Evolutionary conservation across 1,140 invertebrate species (phyloP), one percentile per base, ranked within the genome.

Genomic region (Drosophila persimilis): DNA sequence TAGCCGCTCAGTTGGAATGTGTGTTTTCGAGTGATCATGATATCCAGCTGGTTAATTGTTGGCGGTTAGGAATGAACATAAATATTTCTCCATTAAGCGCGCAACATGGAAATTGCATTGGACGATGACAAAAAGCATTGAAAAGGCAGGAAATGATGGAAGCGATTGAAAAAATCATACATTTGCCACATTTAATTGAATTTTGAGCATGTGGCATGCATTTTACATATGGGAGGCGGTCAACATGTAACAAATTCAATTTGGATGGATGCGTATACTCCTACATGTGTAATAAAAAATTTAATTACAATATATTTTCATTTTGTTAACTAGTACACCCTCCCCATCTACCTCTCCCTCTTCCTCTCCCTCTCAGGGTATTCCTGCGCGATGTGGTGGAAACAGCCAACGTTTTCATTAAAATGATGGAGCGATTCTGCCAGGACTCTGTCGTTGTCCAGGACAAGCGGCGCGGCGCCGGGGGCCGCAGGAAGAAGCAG

Each of bases 361-460:
- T 39, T 3, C 3, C 9, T 4, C 61, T 20, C 22, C 15, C 11
- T 54, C n/a, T 26, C 79, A 97, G 96, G 79, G 92, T 94, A 1
- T 99, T 97, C 91, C 92, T 99, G 48, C 94, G 95, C 57, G 98
- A 99, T 92, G 92, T 99, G 11, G 92, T 98, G 11, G 96, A 98
- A 90, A 97, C 97, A 0, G 95, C 95, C 26, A 97, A 99, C 92
- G 93, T 98, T 64, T 99, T 98, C 91, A 90, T 99, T 48, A 98
- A 97, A 93, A 95, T 99, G 94, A 91, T 99, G 63, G 96, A 99
- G 91, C 92, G 94, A 53, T 97, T 95, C 91, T 96, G 94, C 62
- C 94, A 93, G 77, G 94, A 95, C 64, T 93, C 93, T 17, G 92
- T 98, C 5, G 93, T 98, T 2, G 95, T 98, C 41, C 95, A 95